Percentiles rank a stretch among this genome's conserved stretches.
These are phyloP conservation scores for Paratilapia polleni DNA, from an alignment of 2,113 vertebrate species.

Conservation along the genomic window DNA sequence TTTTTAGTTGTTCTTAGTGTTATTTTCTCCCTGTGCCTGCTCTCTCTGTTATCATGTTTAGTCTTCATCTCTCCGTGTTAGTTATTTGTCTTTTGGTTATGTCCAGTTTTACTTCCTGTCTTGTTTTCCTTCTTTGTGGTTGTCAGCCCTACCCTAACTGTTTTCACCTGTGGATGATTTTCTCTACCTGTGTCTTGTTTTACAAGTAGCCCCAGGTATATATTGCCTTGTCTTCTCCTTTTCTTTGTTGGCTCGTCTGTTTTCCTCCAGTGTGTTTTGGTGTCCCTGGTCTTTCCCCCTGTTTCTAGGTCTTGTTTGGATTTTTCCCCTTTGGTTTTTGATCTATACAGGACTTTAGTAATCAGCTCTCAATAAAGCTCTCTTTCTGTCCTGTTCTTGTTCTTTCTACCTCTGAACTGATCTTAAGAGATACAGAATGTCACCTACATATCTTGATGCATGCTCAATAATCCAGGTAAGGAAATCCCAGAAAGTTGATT, in stretches of 20 bases:
- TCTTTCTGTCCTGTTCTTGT: neutral
- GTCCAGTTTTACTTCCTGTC: neutral
- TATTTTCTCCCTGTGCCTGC: neutral
- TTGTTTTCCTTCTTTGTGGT: neutral
- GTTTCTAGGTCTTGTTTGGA: neutral
- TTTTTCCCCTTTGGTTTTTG: neutral
- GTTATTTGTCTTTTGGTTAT: neutral
- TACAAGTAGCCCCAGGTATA: neutral
- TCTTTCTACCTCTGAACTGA: accelerated
- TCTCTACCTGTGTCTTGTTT: neutral
- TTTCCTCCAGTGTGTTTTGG: neutral
- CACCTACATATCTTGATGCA: neutral
- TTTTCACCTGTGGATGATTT: neutral
- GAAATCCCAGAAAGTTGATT: neutral
- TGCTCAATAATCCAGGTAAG: neutral
- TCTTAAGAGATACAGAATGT: neutral
- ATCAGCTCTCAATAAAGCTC: neutral
- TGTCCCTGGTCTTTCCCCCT: neutral
- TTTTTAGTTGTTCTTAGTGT: neutral
- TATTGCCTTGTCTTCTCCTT: neutral
- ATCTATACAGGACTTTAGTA: neutral
- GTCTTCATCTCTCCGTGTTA: accelerated
- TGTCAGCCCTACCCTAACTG: too few species aligned
- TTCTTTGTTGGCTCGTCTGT: neutral
- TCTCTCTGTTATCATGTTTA: neutral